A percentile compares a stretch with the other conserved stretches of the same genome.
Evolutionary conservation across 2,888 invertebrate genomes (phyloP).

Genomic region (Erebia aethiops): DNA sequence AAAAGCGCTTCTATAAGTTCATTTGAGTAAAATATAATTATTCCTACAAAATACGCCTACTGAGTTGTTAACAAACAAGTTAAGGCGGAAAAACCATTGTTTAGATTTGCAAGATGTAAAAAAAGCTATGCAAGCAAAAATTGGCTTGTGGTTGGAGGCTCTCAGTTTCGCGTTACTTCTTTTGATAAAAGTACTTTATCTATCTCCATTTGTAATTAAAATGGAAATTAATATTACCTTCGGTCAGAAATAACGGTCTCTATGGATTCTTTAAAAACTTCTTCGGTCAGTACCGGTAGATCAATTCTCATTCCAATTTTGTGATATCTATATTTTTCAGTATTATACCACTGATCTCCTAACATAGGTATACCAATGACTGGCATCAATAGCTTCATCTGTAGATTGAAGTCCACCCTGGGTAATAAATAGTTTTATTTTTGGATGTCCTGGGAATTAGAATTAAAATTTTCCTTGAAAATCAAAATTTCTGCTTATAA

Average conservation of each 20-base stretch:
- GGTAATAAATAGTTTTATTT: conserved; percentile 63
- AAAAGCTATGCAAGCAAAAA: too few relatives aligned
- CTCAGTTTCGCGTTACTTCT: too few relatives aligned
- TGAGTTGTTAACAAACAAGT: too few relatives aligned
- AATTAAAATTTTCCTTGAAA: neutral
- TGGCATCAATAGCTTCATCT: conserved; percentile 64
- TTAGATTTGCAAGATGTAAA: too few relatives aligned
- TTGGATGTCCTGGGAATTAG: conserved; percentile 58
- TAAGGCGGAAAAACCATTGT: too few relatives aligned
- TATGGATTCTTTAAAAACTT: conserved; percentile 43
- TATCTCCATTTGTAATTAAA: neutral
- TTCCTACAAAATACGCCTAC: too few relatives aligned
- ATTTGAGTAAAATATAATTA: too few relatives aligned
- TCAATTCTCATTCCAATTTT: conserved; percentile 36
- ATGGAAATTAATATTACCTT: conserved; percentile 33
- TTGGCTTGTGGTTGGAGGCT: too few relatives aligned
- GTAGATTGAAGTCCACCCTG: conserved; percentile 70
- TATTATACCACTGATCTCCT: conserved; percentile 63
- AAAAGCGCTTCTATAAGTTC: too few relatives aligned
- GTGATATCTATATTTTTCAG: conserved; percentile 21
- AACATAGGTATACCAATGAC: conserved; percentile 62
- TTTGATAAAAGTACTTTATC: too few relatives aligned
- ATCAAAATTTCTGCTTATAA: too few relatives aligned
- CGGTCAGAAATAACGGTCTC: conserved; percentile 38
- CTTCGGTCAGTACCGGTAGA: conserved; percentile 39